phyloP scores from a whole-genome alignment of 2,113 vertebrate species.

The Pogonocichla stellata region DNA sequence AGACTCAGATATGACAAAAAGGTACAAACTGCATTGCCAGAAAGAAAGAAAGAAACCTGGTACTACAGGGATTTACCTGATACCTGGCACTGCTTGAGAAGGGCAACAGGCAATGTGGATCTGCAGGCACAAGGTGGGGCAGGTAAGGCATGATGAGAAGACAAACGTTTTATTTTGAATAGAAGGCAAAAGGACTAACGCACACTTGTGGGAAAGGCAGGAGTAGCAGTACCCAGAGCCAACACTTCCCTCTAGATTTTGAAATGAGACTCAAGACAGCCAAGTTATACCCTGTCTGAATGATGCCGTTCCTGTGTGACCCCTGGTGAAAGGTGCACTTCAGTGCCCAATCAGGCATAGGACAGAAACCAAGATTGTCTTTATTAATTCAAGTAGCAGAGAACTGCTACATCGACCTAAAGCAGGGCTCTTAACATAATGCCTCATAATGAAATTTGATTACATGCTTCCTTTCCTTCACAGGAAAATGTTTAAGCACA shows the following conservation, averaged over 20 bases:
- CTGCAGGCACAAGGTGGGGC: background rate
- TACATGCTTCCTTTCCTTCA: background rate
- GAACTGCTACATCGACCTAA: background rate
- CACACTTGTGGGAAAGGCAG: background rate
- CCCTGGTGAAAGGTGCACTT: fast-evolving
- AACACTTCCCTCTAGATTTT: background rate
- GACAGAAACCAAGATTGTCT: background rate
- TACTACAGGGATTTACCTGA: background rate
- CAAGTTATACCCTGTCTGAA: background rate
- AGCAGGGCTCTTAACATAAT: background rate
- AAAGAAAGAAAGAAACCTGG: background rate
- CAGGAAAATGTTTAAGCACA: background rate
- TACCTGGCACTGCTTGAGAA: background rate
- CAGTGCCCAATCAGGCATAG: background rate
- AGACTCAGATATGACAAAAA: background rate
- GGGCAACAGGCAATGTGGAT: fast-evolving
- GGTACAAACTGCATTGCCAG: background rate
- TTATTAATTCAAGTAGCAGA: background rate
- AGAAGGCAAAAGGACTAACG: background rate
- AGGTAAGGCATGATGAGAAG: background rate
- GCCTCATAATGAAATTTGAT: background rate
- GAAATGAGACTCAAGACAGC: background rate
- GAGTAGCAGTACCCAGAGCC: background rate
- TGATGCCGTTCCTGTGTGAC: fast-evolving
- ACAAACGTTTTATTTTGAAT: background rate